Conservation (phyloP, 2,888 invertebrate genomes). For the Glaucopsyche alexis region DNA sequence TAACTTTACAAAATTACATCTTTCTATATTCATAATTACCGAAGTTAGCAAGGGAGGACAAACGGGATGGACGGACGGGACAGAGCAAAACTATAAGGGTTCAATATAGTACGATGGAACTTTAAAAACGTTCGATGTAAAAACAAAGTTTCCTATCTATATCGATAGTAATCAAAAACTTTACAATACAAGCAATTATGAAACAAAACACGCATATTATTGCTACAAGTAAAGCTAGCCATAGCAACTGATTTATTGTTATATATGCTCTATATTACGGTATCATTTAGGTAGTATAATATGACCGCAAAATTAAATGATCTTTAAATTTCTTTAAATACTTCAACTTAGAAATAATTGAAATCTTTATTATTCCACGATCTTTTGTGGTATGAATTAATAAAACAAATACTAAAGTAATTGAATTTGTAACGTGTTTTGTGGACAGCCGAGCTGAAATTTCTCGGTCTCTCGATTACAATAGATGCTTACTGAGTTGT, state of each 20-base stretch:
- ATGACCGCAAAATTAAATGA: neutral
- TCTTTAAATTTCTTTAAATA: neutral
- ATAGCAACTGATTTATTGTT: no score
- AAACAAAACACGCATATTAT: neutral
- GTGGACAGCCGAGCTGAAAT: neutral
- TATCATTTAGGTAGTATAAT: neutral
- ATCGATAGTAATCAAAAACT: neutral
- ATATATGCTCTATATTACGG: no score
- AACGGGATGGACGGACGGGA: no score
- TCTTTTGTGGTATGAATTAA: neutral
- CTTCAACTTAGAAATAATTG: neutral
- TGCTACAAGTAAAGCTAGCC: neutral
- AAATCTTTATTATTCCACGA: neutral
- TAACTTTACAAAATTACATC: no score
- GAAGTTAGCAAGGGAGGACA: no score
- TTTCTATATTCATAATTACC: no score
- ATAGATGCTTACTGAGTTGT: conserved; percentile 29
- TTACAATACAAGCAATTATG: neutral
- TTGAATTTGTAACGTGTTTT: conserved; percentile 21
- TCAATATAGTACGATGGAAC: no score
- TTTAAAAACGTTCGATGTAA: neutral
- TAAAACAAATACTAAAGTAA: conserved; percentile 19
- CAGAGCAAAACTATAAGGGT: no score
- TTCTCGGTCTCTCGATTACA: conserved; percentile 41
- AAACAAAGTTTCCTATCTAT: neutral